Evolutionary conservation across 1,140 invertebrate species (phyloP), one percentile per base, ranked within the genome.

Genomic region (Vanessa tameamea): DNA sequence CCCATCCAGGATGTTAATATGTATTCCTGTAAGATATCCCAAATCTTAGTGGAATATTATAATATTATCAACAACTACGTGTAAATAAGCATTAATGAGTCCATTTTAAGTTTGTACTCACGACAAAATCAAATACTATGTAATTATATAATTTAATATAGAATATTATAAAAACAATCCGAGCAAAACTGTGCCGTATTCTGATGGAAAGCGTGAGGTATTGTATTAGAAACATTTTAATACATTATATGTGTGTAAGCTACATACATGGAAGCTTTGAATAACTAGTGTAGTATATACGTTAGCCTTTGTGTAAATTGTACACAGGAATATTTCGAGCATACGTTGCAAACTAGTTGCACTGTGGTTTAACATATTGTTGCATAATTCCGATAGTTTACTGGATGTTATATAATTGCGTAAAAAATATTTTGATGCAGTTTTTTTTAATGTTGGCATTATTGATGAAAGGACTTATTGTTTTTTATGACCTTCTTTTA

Each of bases 251-350:
- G 15, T 53, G 23, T n/a, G 53, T 57, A 57, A 13, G 20, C 20
- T 12, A 8, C 23, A 23, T 13, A 57, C 9, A 57, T 8, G 7
- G n/a, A n/a, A 53, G 51, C 4, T 11, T 26, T 9, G 55, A 37
- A 37, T 23, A 55, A 20, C 15, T 14, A 50, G 26, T 57, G 23
- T 57, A 59, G 53, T 59, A 59, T 69, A 72, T 48, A 57, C 8
- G 47, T 0, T 26, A 16, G 20, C 55, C 64, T 73, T 73, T 73
- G 71, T 73, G 70, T 26, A 55, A 48, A 69, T 20, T 69, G 67
- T 64, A 50, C 64, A 47, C 20, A 47, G 47, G 47, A 66, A 66
- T 61, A 61, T 59, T 67, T 43, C n/a, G 55, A 53, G 63, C 69
- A 26, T 26, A 63, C n/a, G 53, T 57, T 14, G 53, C 64, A 47